Evolutionary conservation across 53 echinoderm and acorn worm genomes (phyloP).

Genomic region (Glandiceps talaboti): DNA sequence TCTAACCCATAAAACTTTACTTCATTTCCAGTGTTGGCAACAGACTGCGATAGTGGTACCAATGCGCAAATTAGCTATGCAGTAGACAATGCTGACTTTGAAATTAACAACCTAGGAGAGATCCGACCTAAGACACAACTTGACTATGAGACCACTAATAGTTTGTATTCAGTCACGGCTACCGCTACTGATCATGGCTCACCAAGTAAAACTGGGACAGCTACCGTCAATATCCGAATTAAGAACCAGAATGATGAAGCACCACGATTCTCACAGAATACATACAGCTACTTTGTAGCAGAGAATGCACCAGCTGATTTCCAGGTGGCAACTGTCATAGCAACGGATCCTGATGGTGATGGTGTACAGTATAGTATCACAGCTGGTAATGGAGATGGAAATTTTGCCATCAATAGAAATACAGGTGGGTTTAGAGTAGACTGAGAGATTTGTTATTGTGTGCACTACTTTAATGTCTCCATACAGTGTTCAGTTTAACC

Average conservation of each 20-base stretch:
- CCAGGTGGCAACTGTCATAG: conserved; percentile 75
- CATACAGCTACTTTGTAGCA: conserved; percentile 54
- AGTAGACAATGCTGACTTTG: conserved; percentile 24
- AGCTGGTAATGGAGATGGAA: not conserved
- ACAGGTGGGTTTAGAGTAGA: conserved; percentile 26
- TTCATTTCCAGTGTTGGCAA: conserved; percentile 27
- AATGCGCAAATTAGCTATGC: conserved; percentile 49
- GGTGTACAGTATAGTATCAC: conserved; percentile 27
- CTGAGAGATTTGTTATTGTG: no score
- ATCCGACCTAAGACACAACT: conserved; percentile 18
- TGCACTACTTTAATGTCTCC: no score
- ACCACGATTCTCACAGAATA: conserved; percentile 52
- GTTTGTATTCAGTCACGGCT: conserved; percentile 31
- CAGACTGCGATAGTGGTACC: conserved; percentile 30
- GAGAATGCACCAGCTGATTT: conserved; percentile 54
- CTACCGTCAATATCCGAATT: conserved; percentile 38
- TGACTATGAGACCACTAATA: conserved; percentile 32
- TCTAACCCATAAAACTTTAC: no score
- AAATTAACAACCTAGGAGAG: conserved; percentile 21
- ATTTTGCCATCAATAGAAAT: conserved; percentile 10
- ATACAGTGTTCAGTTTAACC: no score
- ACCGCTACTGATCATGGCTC: conserved; percentile 41
- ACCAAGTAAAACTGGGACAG: conserved; percentile 13
- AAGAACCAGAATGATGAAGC: conserved; percentile 32
- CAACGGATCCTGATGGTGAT: conserved; percentile 61